A percentile compares a stretch with the other conserved stretches of the same genome.
These are phyloP conservation scores for Petaurus breviceps DNA, from an alignment of 2,113 vertebrate species.

Conservation along the genomic window DNA sequence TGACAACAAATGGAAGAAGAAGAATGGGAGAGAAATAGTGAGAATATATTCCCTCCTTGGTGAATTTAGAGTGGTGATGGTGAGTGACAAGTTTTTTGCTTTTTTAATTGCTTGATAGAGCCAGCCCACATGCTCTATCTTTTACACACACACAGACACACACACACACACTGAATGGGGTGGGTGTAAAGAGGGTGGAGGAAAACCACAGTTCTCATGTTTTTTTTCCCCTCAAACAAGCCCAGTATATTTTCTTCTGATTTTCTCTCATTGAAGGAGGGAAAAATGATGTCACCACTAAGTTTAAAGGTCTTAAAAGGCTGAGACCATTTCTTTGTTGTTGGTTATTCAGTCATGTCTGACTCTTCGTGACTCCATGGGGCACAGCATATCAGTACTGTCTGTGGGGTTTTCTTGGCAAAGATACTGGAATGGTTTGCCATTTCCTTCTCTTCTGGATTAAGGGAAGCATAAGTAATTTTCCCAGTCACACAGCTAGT, in stretches of 20 bases:
- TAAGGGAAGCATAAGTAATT: too few species aligned
- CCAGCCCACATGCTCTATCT: too few species aligned
- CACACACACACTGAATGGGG: too few species aligned
- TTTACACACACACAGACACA: too few species aligned
- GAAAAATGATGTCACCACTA: background rate
- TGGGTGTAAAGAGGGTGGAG: background rate
- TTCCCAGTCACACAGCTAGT: too few species aligned
- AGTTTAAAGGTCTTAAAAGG: background rate
- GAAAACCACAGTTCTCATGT: background rate
- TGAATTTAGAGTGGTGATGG: background rate
- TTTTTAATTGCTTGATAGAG: too few species aligned
- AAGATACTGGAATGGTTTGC: too few species aligned
- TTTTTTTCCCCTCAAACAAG: background rate
- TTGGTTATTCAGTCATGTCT: background rate
- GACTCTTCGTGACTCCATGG: background rate
- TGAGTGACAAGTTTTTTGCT: too few species aligned
- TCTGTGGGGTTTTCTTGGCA: background rate
- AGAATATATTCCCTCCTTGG: background rate
- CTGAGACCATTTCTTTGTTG: background rate
- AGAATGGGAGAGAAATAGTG: background rate
- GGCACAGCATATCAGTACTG: too few species aligned
- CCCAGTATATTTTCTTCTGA: too few species aligned
- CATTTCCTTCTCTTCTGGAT: too few species aligned
- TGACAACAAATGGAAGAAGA: background rate
- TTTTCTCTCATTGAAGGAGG: background rate